A percentile compares a stretch with the other conserved stretches of the same genome.
These are phyloP conservation scores for Lycorma delicatula DNA, from an alignment of 1,140 invertebrate species.

Conservation along the genomic window DNA sequence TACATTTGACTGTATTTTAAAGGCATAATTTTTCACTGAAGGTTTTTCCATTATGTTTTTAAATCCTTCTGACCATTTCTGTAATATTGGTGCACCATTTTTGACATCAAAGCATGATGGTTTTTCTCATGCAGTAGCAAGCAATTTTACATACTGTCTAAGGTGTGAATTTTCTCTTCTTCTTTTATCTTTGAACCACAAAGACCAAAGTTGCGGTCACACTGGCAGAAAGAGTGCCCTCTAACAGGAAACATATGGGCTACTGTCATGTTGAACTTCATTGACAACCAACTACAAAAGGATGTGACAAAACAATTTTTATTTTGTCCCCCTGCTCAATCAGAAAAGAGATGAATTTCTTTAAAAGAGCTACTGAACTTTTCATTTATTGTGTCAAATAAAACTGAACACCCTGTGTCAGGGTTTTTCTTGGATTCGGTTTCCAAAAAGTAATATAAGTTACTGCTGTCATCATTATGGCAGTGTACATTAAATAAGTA, in stretches of 20 bases:
- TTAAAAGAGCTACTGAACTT: not conserved
- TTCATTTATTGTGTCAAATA: slow-evolving; percentile 4
- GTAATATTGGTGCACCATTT: not conserved
- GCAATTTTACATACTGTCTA: not conserved
- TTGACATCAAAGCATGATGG: not conserved
- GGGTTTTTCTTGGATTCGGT: slow-evolving; percentile 9
- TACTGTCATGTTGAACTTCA: slow-evolving; percentile 15
- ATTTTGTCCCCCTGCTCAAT: slow-evolving; percentile 16
- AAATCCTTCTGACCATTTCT: not conserved
- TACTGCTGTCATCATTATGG: slow-evolving; percentile 11
- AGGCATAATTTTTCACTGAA: not conserved
- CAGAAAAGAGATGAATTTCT: slow-evolving; percentile 7
- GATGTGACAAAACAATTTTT: slow-evolving; percentile 4
- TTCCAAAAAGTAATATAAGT: slow-evolving; percentile 14
- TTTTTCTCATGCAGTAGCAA: not conserved
- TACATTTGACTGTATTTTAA: not conserved
- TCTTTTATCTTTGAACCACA: not conserved
- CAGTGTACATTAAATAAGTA: slow-evolving; percentile 19
- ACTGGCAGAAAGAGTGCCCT: slow-evolving; percentile 21
- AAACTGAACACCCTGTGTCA: slow-evolving; percentile 7
- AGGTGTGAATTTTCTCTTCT: not conserved
- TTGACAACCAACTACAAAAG: slow-evolving; percentile 10
- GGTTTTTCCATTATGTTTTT: not conserved
- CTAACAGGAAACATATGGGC: slow-evolving; percentile 22
- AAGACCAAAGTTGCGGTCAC: slow-evolving; percentile 24